Evolutionary conservation across 2,888 invertebrate species (phyloP).

Genomic region (Drosophila peninsularis): DNA sequence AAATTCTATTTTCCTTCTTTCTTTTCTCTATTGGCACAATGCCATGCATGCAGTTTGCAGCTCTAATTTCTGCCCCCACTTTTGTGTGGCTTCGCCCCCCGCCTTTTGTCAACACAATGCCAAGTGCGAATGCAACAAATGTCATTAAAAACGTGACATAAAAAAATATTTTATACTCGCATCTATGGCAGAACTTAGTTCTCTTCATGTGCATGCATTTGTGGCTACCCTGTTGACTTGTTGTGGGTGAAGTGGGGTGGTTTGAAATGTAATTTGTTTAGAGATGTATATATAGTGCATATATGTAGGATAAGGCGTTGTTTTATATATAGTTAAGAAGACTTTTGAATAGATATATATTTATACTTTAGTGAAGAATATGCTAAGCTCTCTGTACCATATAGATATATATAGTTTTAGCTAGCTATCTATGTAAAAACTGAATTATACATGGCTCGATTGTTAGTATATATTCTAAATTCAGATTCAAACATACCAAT

Average conservation of each 20-base stretch:
- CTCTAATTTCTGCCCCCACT: conserved; percentile 27
- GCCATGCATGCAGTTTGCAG: conserved; percentile 26
- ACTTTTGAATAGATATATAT: neutral
- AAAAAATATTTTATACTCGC: conserved; percentile 71
- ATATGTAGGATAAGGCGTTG: neutral
- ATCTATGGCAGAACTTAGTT: conserved; percentile 40
- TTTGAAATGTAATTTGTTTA: neutral
- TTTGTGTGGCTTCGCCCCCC: conserved; percentile 1
- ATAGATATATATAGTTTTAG: too few species aligned
- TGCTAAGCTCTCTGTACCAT: too few species aligned
- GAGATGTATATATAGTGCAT: neutral
- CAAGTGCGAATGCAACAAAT: conserved; percentile 74
- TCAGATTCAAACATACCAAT: too few species aligned
- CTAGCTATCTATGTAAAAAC: too few species aligned
- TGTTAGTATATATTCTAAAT: too few species aligned
- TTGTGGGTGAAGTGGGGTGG: neutral
- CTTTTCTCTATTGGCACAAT: conserved; percentile 27
- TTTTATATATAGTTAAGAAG: neutral
- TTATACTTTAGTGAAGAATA: too few species aligned
- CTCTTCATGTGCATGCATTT: conserved; percentile 35
- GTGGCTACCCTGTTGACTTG: conserved; percentile 19
- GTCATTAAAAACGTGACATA: conserved; percentile 77
- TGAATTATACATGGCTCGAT: too few species aligned
- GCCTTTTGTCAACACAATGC: conserved; percentile 31
- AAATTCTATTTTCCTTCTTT: neutral